Percentiles rank a stretch among this genome's conserved stretches.
Evolutionary conservation across 2,888 invertebrate genomes (phyloP).

Genomic region (Parapristionchus giblindavisi): DNA sequence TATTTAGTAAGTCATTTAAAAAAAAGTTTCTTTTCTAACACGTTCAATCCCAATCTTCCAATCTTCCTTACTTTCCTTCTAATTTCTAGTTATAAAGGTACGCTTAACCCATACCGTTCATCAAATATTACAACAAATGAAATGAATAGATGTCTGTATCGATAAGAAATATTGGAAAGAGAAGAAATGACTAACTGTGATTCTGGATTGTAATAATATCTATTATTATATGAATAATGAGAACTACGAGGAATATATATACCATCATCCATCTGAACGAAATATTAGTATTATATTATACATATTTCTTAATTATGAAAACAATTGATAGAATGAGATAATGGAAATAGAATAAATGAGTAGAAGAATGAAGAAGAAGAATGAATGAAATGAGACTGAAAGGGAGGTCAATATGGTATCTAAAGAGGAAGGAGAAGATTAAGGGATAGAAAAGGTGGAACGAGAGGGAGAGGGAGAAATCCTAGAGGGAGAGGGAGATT

Average conservation of each 20-base stretch:
- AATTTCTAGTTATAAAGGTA: not conserved
- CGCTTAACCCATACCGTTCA: not conserved
- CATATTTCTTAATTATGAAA: not conserved
- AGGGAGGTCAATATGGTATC: conserved; percentile 6
- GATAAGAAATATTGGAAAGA: not conserved
- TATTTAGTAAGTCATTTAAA: no score
- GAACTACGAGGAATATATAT: conserved; percentile 20
- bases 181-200: not conserved
- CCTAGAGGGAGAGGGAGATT: not conserved
- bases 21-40: no score
- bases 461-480: not conserved
- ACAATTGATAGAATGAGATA: not conserved
- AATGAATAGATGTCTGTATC: not conserved
- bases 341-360: not conserved
- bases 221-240: conserved; percentile 16
- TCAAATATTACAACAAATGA: not conserved
- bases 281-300: not conserved
- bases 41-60: not conserved
- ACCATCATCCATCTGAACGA: not conserved
- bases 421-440: conserved; percentile 5
- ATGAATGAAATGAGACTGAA: not conserved
- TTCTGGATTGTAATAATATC: conserved; percentile 20
- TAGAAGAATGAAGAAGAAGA: not conserved
- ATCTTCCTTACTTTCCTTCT: not conserved
- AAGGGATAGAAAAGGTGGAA: not conserved